Percentiles rank a stretch among this genome's conserved stretches.
phyloP scores from a whole-genome alignment of 2,797 vertebrate species.

The Tenualosa thibaudeaui region DNA sequence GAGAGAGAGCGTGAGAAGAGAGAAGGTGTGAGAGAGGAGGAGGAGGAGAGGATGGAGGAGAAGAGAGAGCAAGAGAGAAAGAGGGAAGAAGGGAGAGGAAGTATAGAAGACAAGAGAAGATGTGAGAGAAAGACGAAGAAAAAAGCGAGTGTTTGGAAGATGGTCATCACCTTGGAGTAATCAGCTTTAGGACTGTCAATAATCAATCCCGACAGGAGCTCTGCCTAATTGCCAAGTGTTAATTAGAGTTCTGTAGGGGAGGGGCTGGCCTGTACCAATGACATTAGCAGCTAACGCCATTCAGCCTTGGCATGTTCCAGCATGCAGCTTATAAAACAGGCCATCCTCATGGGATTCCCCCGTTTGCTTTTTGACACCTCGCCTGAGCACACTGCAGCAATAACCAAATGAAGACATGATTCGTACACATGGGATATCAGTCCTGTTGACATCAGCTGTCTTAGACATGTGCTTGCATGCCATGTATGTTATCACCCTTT shows the following conservation, averaged over 20 bases:
- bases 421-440: neutral
- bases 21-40: neutral
- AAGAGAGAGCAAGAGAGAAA: conserved; percentile 3
- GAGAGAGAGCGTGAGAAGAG: neutral
- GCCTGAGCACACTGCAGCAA: neutral
- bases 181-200: conserved; percentile 65
- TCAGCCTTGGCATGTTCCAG: conserved; percentile 69
- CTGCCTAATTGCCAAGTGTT: conserved; percentile 76
- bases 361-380: neutral
- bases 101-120: neutral
- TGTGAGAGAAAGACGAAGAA: neutral
- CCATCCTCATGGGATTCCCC: conserved; percentile 34
- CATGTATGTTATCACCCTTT: neutral
- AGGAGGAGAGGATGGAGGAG: neutral
- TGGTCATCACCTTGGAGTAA: conserved; percentile 60
- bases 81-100: neutral
- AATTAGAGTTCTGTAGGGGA: conserved; percentile 70
- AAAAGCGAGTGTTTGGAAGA: conserved; percentile 52
- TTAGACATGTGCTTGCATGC: neutral
- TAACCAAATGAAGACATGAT: neutral
- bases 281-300: conserved; percentile 64
- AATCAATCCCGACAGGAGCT: conserved; percentile 63
- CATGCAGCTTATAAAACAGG: conserved; percentile 56
- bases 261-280: conserved; percentile 55
- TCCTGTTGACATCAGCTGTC: neutral